Percentiles rank a stretch among this genome's conserved stretches.
Evolutionary conservation across 2,888 invertebrate species (phyloP).

Genomic region (Chrysomela aeneicollis): DNA sequence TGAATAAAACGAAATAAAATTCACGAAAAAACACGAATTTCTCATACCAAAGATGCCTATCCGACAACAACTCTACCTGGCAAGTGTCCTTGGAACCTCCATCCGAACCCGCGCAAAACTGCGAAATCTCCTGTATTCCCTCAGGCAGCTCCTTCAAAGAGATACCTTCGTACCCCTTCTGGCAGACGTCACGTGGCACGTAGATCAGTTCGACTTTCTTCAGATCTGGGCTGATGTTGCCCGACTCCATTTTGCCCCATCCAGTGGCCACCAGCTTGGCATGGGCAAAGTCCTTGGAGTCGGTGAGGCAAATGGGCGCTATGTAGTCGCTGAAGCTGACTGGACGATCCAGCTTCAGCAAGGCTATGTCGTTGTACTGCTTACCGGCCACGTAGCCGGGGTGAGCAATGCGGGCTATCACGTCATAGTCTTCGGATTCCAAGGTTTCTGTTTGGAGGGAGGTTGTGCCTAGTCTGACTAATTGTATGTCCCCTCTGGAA

Average conservation of each 20-base stretch:
- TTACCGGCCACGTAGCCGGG: conserved; percentile 58
- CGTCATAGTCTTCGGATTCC: conserved; percentile 52
- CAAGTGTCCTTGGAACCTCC: conserved; percentile 61
- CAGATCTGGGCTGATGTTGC: conserved; percentile 53
- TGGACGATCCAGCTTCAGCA: conserved; percentile 58
- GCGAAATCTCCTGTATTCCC: conserved; percentile 58
- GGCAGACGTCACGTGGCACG: conserved; percentile 53
- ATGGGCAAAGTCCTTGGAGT: conserved; percentile 36
- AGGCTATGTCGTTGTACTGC: conserved; percentile 65
- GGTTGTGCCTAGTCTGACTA: conserved; percentile 62
- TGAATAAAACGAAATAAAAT: too few relatives aligned
- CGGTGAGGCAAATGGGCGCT: conserved; percentile 62
- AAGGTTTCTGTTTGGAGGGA: conserved; percentile 54
- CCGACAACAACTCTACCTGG: too few relatives aligned
- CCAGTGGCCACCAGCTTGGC: conserved; percentile 59
- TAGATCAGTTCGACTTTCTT: conserved; percentile 60
- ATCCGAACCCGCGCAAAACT: conserved; percentile 62
- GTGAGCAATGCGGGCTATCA: conserved; percentile 57
- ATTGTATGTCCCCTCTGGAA: conserved; percentile 55
- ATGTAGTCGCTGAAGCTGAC: conserved; percentile 58
- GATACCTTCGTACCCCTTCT: conserved; percentile 45
- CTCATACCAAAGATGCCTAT: too few relatives aligned
- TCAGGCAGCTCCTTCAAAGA: conserved; percentile 49
- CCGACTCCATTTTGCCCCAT: conserved; percentile 59
- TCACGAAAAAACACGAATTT: too few relatives aligned